Base-by-base conservation (phyloP, 2,113 vertebrate species). In the Gymnocephalus cernua region DNA sequence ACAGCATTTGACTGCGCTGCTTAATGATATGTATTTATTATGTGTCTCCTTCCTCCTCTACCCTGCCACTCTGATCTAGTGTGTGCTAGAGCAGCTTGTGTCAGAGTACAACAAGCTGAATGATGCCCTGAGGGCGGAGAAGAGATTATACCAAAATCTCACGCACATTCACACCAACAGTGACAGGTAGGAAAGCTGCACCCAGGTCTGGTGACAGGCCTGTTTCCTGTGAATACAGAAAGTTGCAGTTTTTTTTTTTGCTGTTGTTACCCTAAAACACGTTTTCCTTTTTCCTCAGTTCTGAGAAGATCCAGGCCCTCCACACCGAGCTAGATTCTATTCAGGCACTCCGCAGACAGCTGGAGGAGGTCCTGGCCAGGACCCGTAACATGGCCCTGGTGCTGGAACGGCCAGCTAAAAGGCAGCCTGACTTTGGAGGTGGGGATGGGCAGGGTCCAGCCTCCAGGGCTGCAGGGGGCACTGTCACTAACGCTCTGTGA, bases 361-460 rank as follows among this genome's bases (percentile, higher is more conserved):
- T 99, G 69, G 98, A 99, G 93, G 96, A 98, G 89, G 94, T 97
- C 82, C 96, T 99, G 38, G 89, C 91, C 90, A 96, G 94, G 95
- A 97, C 96, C 89, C 90, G 96, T 84, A 96, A 95, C 91, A 94
- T 90, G 87, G 95, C 97, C 88, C 94, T 94, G 92, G 91, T 92
- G 82, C 94, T 98, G 95, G 97, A 98, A 84, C 94, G 93, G 19
- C 93, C 93, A 23, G 82, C 88, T 86, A 95, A 94, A 93, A 93
- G 72, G n/a, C 95, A 95, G 90, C 79, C 91, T 73, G 93, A 94
- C 62, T 94, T 92, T 96, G 98, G 97, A 99, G 98, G 98, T 99
- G 98, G 97, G 98, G 95, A 96, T 92, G 94, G 93, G 96, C 94
- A 91, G 93, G 92, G 95, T 94, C 94, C 94, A 94, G 96, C 94